These are phyloP conservation scores for Paragorgia papillata DNA, from an alignment of 92 coral and sea anemone genomes.

Conservation along the genomic window DNA sequence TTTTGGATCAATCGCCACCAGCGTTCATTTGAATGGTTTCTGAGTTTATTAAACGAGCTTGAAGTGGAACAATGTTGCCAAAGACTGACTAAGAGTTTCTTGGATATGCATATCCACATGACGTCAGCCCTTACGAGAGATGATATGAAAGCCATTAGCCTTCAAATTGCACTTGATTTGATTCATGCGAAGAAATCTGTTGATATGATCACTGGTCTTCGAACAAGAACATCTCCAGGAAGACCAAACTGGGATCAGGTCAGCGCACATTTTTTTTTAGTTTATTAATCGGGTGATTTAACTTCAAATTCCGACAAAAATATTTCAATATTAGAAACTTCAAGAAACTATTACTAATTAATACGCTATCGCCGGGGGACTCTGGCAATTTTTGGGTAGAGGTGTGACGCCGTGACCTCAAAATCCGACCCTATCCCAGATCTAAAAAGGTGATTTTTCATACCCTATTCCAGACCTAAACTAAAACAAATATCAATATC, in stretches of 20 bases:
- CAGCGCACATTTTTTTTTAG: neutral
- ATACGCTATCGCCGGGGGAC: too few species aligned
- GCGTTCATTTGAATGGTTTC: conserved; percentile 44
- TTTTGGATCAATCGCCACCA: conserved; percentile 39
- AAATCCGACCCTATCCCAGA: too few species aligned
- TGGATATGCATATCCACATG: conserved; percentile 43
- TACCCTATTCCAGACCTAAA: too few species aligned
- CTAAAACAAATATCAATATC: too few species aligned
- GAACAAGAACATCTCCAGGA: conserved; percentile 85
- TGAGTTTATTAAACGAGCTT: conserved; percentile 39
- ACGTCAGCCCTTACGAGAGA: conserved; percentile 26
- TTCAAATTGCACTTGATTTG: conserved; percentile 40
- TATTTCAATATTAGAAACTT: too few species aligned
- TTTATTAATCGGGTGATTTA: neutral
- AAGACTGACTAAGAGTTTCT: conserved; percentile 27
- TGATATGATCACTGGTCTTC: conserved; percentile 82
- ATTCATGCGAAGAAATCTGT: conserved; percentile 79
- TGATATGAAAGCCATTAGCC: conserved; percentile 37
- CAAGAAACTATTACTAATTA: too few species aligned
- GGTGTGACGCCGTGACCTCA: too few species aligned
- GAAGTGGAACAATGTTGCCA: conserved; percentile 41
- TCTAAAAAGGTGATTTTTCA: too few species aligned
- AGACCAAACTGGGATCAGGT: conserved; percentile 88
- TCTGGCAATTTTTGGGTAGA: too few species aligned
- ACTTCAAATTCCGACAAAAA: too few species aligned